Conservation (phyloP, 1,140 invertebrate species). For the Antheraea pernyi region DNA sequence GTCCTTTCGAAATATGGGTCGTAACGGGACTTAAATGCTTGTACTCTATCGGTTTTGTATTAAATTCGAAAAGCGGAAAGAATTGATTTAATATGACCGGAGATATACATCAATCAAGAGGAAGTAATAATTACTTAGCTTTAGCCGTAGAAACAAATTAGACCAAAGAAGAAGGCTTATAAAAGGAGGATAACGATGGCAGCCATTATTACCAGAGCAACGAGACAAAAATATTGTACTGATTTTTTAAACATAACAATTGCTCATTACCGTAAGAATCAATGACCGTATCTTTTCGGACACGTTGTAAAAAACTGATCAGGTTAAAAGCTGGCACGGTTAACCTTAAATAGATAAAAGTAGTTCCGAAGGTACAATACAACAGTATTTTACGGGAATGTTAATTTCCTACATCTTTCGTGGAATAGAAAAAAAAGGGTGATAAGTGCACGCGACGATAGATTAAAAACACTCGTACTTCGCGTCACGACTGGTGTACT, state of each 20-base stretch:
- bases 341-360: background rate
- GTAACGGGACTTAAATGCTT: slow-evolving; percentile 9
- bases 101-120: no score
- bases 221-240: no score
- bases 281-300: background rate
- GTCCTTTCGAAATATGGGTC: background rate
- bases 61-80: background rate
- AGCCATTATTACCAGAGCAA: no score
- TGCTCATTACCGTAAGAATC: no score
- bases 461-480: background rate
- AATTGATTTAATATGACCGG: no score
- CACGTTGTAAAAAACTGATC: background rate
- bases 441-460: background rate
- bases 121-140: no score
- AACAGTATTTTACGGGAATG: background rate
- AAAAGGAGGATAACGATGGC: no score
- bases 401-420: background rate
- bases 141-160: no score
- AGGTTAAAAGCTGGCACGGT: background rate
- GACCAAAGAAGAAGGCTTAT: no score
- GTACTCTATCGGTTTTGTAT: slow-evolving; percentile 5
- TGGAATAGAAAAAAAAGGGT: background rate
- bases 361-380: no score
- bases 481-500: background rate
- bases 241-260: no score